A percentile compares a stretch with the other conserved stretches of the same genome.
Conservation (phyloP, 2,797 vertebrate genomes). For the Argya squamiceps region DNA sequence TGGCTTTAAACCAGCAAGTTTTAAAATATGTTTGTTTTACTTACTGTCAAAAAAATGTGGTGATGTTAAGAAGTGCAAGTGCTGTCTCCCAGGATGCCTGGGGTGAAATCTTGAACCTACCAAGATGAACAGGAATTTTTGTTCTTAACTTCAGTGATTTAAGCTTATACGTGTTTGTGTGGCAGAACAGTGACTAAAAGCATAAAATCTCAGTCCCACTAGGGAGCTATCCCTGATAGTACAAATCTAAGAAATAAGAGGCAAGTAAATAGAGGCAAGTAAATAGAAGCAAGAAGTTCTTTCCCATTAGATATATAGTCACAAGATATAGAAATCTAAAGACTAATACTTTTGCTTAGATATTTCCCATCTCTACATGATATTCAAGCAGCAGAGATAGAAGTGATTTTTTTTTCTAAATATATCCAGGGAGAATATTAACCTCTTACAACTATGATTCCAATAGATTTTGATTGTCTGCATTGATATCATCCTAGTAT, state of each 20-base stretch:
- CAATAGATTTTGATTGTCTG: neutral
- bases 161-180: neutral
- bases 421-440: neutral
- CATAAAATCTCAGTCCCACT: neutral
- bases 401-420: neutral
- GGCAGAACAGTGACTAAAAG: neutral
- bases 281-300: neutral
- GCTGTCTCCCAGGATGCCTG: neutral
- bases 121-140: neutral
- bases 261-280: neutral
- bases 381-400: neutral
- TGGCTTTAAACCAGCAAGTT: neutral
- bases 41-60: neutral
- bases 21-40: neutral
- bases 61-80: neutral
- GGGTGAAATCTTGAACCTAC: neutral
- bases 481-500: neutral
- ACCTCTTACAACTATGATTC: neutral
- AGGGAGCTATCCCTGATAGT: neutral
- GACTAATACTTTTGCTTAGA: neutral
- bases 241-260: neutral
- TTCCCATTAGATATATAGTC: neutral
- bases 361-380: neutral
- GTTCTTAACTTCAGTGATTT: neutral
- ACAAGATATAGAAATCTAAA: neutral